Evolutionary conservation across 2,113 vertebrate species (phyloP), one percentile per base, ranked within the genome.

Genomic region (Rafetus swinhoei): DNA sequence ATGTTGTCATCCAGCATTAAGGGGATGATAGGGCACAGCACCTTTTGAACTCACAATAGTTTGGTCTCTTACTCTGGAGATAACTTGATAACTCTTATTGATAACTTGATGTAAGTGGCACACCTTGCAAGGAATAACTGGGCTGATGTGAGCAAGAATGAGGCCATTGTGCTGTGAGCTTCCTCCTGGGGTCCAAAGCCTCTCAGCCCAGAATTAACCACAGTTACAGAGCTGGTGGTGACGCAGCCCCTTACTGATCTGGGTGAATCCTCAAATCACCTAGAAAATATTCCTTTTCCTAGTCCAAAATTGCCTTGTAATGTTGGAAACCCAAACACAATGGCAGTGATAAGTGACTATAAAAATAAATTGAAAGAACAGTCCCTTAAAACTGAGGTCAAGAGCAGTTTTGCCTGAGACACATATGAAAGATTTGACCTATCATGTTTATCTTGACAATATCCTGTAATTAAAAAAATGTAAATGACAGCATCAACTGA

Each of bases 401-500:
- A 79, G 12, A 56, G 79, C n/a, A 27, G 35, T 39, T 45, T 45
- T 35, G 81, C 9, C 81, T 57, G 35, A 59, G 15, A 39, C 14
- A 82, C 8, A 16, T 27, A 59, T 56, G 35, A 59, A 82, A 54
- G 56, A 45, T 59, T 59, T 57, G 21, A n/a, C 8, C 24, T 35
- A 18, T 45, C 80, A 39, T 74, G 8, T 56, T 45, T 82, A 27
- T 15, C 15, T 24, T 45, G 72, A 76, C 35, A 76, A 22, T 45
- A 76, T 45, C 39, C 35, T 25, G 18, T 45, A 57, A 82, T 25
- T 25, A 10, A 24, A 59, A 89, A 16, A 18, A 81, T 79, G 57
- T 35, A 79, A 94, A 50, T 0, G 54, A 59, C 3, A 82, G 4
- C 18, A 88, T 9, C 2, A 1, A 76, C 0, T 0, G 8, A 35